Conservation (phyloP, 2,888 invertebrate species). For the Sinhomidia bicolor region DNA sequence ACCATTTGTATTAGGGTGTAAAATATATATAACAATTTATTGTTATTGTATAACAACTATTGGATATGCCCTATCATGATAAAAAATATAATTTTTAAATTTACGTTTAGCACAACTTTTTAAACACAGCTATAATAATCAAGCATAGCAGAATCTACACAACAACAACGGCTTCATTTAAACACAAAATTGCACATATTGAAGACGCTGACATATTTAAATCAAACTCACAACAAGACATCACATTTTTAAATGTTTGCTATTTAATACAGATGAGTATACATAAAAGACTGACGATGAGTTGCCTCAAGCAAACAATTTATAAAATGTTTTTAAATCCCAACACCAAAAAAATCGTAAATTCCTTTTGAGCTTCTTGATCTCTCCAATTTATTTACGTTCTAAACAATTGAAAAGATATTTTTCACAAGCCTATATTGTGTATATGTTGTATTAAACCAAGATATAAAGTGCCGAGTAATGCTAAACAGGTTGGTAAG, state of each 20-base stretch:
- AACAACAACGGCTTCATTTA: background rate
- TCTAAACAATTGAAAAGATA: background rate
- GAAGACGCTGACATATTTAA: background rate
- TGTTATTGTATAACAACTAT: no score
- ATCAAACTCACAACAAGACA: conserved; percentile 14
- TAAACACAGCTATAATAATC: no score
- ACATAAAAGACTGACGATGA: background rate
- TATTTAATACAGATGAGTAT: background rate
- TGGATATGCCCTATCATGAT: no score
- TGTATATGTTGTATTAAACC: background rate
- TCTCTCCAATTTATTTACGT: background rate
- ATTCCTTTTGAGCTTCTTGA: conserved; percentile 24
- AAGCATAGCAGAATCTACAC: no score
- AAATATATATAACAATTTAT: no score
- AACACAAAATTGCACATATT: background rate
- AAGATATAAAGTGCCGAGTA: background rate
- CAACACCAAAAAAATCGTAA: conserved; percentile 5
- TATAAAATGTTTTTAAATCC: background rate
- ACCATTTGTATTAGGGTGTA: no score
- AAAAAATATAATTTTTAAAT: no score
- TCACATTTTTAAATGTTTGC: background rate
- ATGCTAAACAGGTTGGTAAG: background rate
- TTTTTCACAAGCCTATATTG: background rate
- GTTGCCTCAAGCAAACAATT: conserved; percentile 30
- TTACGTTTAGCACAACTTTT: no score